Evolutionary conservation across 2,797 vertebrate genomes (phyloP).

Genomic region (Pseudochirops cupreus): DNA sequence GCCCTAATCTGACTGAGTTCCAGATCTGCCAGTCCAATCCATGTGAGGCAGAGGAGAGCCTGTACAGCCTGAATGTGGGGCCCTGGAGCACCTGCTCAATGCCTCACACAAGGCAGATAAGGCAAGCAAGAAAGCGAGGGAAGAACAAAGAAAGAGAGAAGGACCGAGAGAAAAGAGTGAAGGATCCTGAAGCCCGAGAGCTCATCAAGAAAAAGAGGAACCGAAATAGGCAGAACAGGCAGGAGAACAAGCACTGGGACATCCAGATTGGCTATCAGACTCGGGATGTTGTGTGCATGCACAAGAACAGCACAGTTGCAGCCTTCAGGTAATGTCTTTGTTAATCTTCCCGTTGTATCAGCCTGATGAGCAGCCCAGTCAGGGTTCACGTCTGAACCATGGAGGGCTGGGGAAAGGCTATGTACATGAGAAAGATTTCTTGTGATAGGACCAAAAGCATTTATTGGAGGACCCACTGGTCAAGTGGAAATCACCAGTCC

Average conservation of each 20-base stretch:
- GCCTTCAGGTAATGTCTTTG: constrained; percentile 89
- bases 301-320: constrained; percentile 92
- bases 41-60: constrained; percentile 89
- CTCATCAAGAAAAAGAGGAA: constrained; percentile 97
- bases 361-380: not conserved
- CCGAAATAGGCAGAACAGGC: constrained; percentile 94
- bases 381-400: too few species aligned
- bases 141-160: constrained; percentile 91
- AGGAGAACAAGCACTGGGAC: constrained; percentile 96
- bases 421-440: not conserved
- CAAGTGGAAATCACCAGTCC: not conserved
- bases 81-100: constrained; percentile 90
- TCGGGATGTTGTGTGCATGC: constrained; percentile 92
- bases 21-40: constrained; percentile 91
- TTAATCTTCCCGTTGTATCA: not conserved
- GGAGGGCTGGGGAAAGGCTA: not conserved
- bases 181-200: constrained; percentile 94
- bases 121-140: constrained; percentile 85
- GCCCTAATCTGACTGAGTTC: constrained; percentile 96
- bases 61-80: constrained; percentile 92
- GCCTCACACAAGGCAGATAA: constrained; percentile 86
- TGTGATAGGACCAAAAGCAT: not conserved
- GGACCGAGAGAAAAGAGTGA: constrained; percentile 86
- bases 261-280: constrained; percentile 97
- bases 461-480: not conserved